Conservation (phyloP, 2,888 invertebrate species). For the Allophyes oxyacanthae region DNA sequence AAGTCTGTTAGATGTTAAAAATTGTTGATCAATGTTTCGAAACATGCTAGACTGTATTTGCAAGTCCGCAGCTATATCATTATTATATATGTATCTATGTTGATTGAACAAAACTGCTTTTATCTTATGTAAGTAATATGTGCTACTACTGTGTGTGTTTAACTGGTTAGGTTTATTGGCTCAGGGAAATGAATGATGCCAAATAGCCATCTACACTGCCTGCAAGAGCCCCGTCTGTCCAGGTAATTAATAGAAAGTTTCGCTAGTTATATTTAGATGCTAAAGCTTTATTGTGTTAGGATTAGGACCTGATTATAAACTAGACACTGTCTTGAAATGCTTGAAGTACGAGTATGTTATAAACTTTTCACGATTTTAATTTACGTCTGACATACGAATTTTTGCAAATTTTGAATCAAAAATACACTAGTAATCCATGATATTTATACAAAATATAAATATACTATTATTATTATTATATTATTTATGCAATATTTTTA, state of each 20-base stretch:
- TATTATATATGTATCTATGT: slow-evolving; percentile 21
- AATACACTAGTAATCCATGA: no score
- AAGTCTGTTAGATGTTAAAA: slow-evolving; percentile 59
- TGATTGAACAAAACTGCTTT: slow-evolving; percentile 35
- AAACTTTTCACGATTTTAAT: no score
- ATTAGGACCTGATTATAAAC: no score
- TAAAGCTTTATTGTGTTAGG: neutral
- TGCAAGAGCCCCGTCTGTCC: slow-evolving; percentile 15
- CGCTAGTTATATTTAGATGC: slow-evolving; percentile 46
- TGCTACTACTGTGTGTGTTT: neutral
- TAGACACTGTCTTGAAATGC: no score
- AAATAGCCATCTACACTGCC: slow-evolving; percentile 39
- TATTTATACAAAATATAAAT: no score
- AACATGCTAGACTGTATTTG: slow-evolving; percentile 40
- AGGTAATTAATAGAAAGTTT: slow-evolving; percentile 44
- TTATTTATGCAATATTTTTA: no score
- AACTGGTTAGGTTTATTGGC: slow-evolving; percentile 24
- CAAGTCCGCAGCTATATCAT: slow-evolving; percentile 42
- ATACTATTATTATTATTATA: no score
- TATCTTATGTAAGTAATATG: slow-evolving; percentile 42
- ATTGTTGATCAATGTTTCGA: slow-evolving; percentile 51
- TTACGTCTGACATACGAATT: no score
- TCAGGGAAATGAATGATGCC: slow-evolving; percentile 27
- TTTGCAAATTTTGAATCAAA: no score
- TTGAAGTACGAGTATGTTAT: no score